phyloP scores from a whole-genome alignment of 2,797 vertebrate species.

The Botia almorhae region DNA sequence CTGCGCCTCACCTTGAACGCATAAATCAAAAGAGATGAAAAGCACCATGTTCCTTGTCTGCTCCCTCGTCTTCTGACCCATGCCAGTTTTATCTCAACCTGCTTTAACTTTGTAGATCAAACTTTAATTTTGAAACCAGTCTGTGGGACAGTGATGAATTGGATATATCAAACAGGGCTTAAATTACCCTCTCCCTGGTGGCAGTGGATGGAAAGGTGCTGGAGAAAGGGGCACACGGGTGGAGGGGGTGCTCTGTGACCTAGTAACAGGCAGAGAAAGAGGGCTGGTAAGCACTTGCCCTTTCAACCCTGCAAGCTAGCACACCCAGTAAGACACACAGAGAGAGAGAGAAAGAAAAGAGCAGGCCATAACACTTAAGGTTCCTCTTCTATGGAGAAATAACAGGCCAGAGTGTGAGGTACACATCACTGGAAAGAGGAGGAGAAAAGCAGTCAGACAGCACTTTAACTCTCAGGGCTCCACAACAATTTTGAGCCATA shows the following conservation, averaged over 20 bases:
- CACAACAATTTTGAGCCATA: conserved; percentile 19
- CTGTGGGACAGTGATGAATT: conserved; percentile 98
- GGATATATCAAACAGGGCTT: conserved; percentile 93
- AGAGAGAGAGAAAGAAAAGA: conserved; percentile 28
- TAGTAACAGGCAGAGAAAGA: conserved; percentile 85
- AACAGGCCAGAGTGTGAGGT: conserved; percentile 18
- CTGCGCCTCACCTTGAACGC: conserved; percentile 70
- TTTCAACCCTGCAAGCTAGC: conserved; percentile 84
- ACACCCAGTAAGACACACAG: conserved; percentile 70
- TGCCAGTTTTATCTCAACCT: conserved; percentile 98
- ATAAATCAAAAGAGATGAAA: conserved; percentile 83
- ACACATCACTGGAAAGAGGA: conserved; percentile 24
- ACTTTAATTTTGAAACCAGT: conserved; percentile 97
- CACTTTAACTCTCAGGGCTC: conserved; percentile 19
- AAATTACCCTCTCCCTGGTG: conserved; percentile 95
- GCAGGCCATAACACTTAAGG: conserved; percentile 30
- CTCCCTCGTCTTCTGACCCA: conserved; percentile 89
- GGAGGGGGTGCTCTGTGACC: conserved; percentile 75
- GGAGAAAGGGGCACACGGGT: conserved; percentile 53
- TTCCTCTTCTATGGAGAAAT: conserved; percentile 29
- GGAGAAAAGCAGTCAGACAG: conserved; percentile 32
- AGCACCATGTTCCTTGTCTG: conserved; percentile 84
- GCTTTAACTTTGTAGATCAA: conserved; percentile 98
- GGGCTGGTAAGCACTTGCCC: conserved; percentile 87
- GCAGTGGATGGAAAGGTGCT: conserved; percentile 76